Evolutionary conservation across 2,888 invertebrate species (phyloP).

Genomic region (Drosophila kanekoi): DNA sequence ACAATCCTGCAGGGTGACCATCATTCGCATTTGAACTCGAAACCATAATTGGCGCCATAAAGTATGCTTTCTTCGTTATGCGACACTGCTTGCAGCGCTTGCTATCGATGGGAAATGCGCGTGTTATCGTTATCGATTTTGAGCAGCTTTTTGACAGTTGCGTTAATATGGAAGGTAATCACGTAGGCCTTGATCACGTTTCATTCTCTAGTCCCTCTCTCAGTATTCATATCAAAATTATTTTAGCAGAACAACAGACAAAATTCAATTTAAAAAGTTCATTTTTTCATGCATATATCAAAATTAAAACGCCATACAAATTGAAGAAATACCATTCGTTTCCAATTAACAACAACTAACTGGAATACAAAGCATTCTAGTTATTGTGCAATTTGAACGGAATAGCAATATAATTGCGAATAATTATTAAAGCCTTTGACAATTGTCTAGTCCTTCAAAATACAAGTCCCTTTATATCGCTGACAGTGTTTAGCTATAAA

Average conservation of each 20-base stretch:
- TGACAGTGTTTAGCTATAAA: not conserved
- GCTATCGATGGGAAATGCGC: not conserved
- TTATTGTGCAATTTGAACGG: not conserved
- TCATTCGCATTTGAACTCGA: not conserved
- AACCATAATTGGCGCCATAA: not conserved
- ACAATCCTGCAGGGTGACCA: too few relatives aligned
- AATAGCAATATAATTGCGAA: not conserved
- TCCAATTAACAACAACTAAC: not conserved
- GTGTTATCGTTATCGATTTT: not conserved
- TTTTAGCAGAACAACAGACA: conserved; percentile 1
- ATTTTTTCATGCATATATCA: not conserved
- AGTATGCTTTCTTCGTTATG: not conserved
- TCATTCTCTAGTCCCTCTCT: not conserved
- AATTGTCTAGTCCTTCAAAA: not conserved
- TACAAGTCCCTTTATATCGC: not conserved
- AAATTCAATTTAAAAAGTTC: conserved; percentile 7
- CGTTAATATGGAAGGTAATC: not conserved
- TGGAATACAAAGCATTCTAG: not conserved
- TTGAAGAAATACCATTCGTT: not conserved
- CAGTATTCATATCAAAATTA: not conserved
- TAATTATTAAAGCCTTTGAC: not conserved
- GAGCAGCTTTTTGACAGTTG: not conserved
- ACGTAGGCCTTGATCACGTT: not conserved
- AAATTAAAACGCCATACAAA: not conserved
- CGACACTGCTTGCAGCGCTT: not conserved